phyloP scores from a whole-genome alignment of 2,888 invertebrate species.

The Caenorhabditis sp. region DNA sequence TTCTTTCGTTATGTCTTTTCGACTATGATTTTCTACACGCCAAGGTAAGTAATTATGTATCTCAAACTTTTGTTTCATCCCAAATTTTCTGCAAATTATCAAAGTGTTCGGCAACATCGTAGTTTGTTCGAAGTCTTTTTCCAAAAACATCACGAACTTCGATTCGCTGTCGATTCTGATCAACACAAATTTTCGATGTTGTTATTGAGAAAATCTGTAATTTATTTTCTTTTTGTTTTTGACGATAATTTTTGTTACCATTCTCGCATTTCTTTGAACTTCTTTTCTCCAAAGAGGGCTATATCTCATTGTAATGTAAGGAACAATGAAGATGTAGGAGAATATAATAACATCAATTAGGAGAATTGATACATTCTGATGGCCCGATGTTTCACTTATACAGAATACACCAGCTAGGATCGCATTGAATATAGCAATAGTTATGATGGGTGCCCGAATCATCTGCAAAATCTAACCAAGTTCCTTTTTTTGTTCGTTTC shows the following conservation, averaged over 20 bases:
- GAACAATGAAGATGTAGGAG: neutral
- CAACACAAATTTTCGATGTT: neutral
- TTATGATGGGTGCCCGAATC: neutral
- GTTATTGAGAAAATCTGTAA: neutral
- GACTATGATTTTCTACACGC: constrained; percentile 98
- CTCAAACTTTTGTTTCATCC: neutral
- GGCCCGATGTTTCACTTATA: neutral
- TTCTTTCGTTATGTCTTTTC: constrained; percentile 90
- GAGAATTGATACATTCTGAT: neutral
- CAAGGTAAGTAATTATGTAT: constrained; percentile 75
- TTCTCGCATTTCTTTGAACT: neutral
- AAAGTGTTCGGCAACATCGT: constrained; percentile 5
- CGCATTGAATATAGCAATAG: neutral
- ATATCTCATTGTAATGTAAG: neutral
- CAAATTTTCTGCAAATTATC: constrained; percentile 8
- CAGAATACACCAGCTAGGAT: neutral
- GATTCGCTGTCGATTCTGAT: neutral
- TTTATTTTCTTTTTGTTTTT: neutral
- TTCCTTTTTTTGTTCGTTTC: too few relatives aligned
- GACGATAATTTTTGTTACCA: too few relatives aligned
- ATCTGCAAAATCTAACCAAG: neutral
- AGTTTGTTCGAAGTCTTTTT: neutral
- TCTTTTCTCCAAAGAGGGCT: neutral
- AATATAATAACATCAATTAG: neutral
- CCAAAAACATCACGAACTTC: neutral